Conservation (phyloP, 2,113 vertebrate genomes). For the Damaliscus lunatus region DNA sequence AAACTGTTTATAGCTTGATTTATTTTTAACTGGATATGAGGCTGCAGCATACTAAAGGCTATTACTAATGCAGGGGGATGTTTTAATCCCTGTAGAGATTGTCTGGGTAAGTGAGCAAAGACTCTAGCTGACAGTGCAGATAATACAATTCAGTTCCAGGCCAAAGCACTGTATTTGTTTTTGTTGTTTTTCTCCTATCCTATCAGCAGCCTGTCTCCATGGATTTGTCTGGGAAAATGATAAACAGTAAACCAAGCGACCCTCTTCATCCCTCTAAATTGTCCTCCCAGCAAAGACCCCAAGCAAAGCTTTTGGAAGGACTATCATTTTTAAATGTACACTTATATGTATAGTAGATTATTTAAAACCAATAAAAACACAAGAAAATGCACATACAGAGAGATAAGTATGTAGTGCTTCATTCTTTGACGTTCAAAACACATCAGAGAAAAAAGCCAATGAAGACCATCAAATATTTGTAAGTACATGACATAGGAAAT, state of each 20-base stretch:
- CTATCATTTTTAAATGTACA: not conserved
- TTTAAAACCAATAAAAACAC: not conserved
- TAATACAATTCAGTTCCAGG: conserved; percentile 21
- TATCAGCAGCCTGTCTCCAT: conserved; percentile 46
- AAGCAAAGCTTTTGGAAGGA: not conserved
- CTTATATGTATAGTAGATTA: not conserved
- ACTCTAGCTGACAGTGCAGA: conserved; percentile 34
- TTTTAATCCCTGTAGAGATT: not conserved
- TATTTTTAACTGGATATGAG: not conserved
- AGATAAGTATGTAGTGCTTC: not conserved
- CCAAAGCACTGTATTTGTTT: conserved; percentile 55
- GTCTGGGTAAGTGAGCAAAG: conserved; percentile 14
- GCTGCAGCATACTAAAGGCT: not conserved
- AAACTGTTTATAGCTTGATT: not conserved
- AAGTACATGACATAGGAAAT: not conserved
- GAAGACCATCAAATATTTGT: not conserved
- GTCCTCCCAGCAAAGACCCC: not conserved
- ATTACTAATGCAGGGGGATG: not conserved
- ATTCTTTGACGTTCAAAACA: not conserved
- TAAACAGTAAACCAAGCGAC: conserved; percentile 16
- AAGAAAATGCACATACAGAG: not conserved
- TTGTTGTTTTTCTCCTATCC: conserved; percentile 47
- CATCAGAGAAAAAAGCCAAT: not conserved
- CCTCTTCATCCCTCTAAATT: conserved; percentile 41
- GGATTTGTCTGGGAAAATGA: conserved; percentile 43